phyloP scores from a whole-genome alignment of 2,888 invertebrate genomes.

The Erebia ligea region DNA sequence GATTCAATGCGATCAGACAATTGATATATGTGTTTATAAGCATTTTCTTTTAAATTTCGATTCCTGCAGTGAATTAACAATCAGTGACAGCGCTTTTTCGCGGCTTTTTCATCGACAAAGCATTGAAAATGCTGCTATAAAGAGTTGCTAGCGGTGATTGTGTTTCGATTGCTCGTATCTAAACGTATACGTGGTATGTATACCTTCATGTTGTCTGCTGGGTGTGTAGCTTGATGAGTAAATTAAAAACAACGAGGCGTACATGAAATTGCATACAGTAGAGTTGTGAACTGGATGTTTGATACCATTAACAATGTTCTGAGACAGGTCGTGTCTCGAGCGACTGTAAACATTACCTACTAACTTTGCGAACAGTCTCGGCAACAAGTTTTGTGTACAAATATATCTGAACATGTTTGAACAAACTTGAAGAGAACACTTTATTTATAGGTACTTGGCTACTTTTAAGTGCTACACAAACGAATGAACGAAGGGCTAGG shows the following conservation, averaged over 20 bases:
- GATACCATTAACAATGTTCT: conserved; percentile 31
- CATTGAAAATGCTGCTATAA: no score
- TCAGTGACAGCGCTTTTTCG: no score
- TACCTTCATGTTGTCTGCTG: not conserved
- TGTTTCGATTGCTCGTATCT: no score
- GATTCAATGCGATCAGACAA: no score
- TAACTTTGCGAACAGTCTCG: conserved; percentile 32
- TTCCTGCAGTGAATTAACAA: no score
- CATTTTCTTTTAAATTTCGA: no score
- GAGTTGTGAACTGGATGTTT: conserved; percentile 28
- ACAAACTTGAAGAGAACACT: conserved; percentile 25
- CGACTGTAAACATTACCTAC: conserved; percentile 32
- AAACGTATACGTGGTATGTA: not conserved
- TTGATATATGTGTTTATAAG: no score
- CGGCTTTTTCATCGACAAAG: no score
- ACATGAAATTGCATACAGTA: conserved; percentile 20
- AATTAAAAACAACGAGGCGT: conserved; percentile 17
- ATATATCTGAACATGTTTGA: conserved; percentile 26
- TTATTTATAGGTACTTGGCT: conserved; percentile 17
- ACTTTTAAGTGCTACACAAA: not conserved
- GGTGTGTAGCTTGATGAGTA: not conserved
- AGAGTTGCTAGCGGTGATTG: no score
- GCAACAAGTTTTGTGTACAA: conserved; percentile 31
- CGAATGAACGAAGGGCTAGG: no score
- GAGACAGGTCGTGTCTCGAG: conserved; percentile 26